Conservation (phyloP, 2,797 vertebrate species). For the Arrhamphus sclerolepis region DNA sequence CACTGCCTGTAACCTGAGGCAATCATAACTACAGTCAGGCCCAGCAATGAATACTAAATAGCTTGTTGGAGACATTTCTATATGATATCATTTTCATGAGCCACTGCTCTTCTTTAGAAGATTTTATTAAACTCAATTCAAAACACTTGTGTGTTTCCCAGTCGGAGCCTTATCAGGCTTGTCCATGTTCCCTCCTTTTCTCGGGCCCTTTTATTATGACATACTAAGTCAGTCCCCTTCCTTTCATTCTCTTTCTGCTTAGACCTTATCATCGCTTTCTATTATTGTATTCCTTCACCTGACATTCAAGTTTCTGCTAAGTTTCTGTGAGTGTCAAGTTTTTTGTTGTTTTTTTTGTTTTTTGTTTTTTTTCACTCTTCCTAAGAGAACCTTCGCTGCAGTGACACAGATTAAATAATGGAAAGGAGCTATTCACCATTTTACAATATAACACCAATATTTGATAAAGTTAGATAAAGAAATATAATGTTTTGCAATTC, state of each 20-base stretch:
- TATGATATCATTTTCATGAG: slow-evolving; percentile 57
- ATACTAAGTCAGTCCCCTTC: neutral
- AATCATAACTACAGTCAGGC: slow-evolving; percentile 50
- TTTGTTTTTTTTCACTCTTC: neutral
- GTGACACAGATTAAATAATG: no score
- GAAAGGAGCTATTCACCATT: no score
- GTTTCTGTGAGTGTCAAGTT: neutral
- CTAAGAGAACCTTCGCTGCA: neutral
- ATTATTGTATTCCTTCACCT: slow-evolving; percentile 2
- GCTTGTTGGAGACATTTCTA: slow-evolving; percentile 58
- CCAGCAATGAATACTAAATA: slow-evolving; percentile 55
- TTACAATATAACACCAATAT: no score
- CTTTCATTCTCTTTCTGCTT: neutral
- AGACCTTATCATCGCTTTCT: slow-evolving; percentile 5
- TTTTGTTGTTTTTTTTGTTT: no score
- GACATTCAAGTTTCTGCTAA: slow-evolving; percentile 2
- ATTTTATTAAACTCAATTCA: slow-evolving; percentile 44
- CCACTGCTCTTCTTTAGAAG: slow-evolving; percentile 50
- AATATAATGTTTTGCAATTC: no score
- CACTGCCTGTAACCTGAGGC: slow-evolving; percentile 46
- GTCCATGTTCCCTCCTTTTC: slow-evolving; percentile 22
- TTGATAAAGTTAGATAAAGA: no score
- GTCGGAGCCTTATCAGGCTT: slow-evolving; percentile 47
- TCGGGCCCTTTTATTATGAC: slow-evolving; percentile 29
- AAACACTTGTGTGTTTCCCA: slow-evolving; percentile 37